These are phyloP conservation scores for Hirtodrosophila cameraria DNA, from an alignment of 2,888 invertebrate genomes.

Conservation along the genomic window DNA sequence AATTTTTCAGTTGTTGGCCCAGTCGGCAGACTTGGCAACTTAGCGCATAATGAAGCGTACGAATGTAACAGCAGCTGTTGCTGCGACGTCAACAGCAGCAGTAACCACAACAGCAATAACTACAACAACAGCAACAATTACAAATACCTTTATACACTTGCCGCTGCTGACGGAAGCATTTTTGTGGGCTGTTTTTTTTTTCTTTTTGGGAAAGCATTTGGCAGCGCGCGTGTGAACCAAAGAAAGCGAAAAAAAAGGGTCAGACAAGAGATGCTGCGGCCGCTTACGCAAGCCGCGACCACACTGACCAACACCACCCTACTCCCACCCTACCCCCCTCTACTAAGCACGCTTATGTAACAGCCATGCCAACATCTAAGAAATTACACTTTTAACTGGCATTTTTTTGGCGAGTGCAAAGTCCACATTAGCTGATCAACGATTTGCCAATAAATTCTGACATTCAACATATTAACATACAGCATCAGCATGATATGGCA, in stretches of 20 bases:
- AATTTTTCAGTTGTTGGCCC: slow-evolving; percentile 52
- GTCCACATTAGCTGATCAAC: slow-evolving; percentile 43
- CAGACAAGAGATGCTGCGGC: slow-evolving; percentile 57
- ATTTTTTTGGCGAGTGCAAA: slow-evolving; percentile 55
- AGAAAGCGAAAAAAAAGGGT: slow-evolving; percentile 70
- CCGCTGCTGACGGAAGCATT: slow-evolving; percentile 76
- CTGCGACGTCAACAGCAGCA: background rate
- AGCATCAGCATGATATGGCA: slow-evolving; percentile 63
- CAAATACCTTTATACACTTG: slow-evolving; percentile 74
- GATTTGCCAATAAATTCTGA: slow-evolving; percentile 56
- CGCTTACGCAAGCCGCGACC: slow-evolving; percentile 61
- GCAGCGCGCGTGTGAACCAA: slow-evolving; percentile 73
- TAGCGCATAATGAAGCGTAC: slow-evolving; percentile 74
- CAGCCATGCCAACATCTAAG: slow-evolving; percentile 14
- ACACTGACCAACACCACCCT: slow-evolving; percentile 8
- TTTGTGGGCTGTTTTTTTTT: slow-evolving; percentile 43
- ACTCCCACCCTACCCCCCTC: too few species aligned
- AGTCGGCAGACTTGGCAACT: slow-evolving; percentile 16
- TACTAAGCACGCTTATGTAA: slow-evolving; percentile 49
- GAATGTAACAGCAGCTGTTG: slow-evolving; percentile 61
- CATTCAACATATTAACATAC: slow-evolving; percentile 27
- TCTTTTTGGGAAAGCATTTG: slow-evolving; percentile 73
- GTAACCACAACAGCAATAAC: slow-evolving; percentile 9
- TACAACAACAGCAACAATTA: slow-evolving; percentile 61
- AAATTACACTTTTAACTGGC: slow-evolving; percentile 56